Evolutionary conservation across 2,888 invertebrate genomes (phyloP), one percentile per base, ranked within the genome.

Genomic region (Acanthoscelides obtectus): DNA sequence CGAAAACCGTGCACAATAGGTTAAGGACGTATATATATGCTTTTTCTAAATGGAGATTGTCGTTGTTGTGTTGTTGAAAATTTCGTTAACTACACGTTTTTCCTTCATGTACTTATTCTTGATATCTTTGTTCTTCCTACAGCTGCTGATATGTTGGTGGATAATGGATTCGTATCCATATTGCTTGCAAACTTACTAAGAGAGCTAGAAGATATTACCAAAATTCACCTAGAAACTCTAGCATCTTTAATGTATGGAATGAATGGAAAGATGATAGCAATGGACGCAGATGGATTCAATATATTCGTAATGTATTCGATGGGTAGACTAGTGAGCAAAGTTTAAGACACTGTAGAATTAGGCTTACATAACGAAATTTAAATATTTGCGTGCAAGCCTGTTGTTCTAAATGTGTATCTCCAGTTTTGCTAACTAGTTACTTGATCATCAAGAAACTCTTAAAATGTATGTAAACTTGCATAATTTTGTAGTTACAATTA

Each of bases 111-210:
- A 20, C 12, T 64, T 68, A 1, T 22, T 20, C 6, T 3, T 63
- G 22, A 27, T 20, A 70, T 45, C 21, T 70, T 20, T 65, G 45
- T 67, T n/a, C n/a, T 45, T 67, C 20, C 3, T 66, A 68, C 25
- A 86, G 87, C 82, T 74, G 85, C 84, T 22, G 86, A 86, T 76
- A 78, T 78, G 17, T 79, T 87, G 71, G 82, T 84, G 21, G 79
- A 80, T 1, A 77, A 76, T 65, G 85, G 84, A 25, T 86, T 84
- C 73, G 76, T 87, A 5, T 80, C 81, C 68, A 75, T 80, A 1
- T 75, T 87, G 2, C 74, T 85, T 20, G 77, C 81, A 25, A 80
- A 78, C 68, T 73, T 86, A 3, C 71, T 73, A 12, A 73, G 77
- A 20, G 84, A 85, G 73, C 76, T 78, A 64, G 80, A 82, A 12